These are phyloP conservation scores for Drosophila ezoana DNA, from an alignment of 2,888 invertebrate genomes.

Conservation along the genomic window DNA sequence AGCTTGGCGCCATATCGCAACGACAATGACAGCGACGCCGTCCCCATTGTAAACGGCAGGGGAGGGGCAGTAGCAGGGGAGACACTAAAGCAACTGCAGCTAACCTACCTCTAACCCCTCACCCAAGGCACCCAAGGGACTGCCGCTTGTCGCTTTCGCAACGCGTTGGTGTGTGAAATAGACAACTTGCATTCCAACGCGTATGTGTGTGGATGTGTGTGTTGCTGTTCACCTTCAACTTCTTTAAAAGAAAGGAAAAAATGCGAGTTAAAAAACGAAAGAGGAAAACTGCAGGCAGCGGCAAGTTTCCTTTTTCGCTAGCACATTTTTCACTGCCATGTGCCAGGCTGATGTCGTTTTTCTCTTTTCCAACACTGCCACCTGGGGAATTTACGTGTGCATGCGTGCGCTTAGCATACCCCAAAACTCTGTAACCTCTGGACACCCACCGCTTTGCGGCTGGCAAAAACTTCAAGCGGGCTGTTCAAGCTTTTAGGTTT, in stretches of 20 bases:
- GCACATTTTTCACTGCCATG: constrained; percentile 70
- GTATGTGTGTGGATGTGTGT: constrained; percentile 21
- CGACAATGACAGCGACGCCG: constrained; percentile 44
- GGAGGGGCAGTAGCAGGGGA: neutral
- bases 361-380: constrained; percentile 54
- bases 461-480: neutral
- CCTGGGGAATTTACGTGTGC: constrained; percentile 70
- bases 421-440: constrained; percentile 13
- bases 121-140: constrained; percentile 22
- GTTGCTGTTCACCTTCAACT: constrained; percentile 41
- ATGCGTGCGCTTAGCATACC: constrained; percentile 69
- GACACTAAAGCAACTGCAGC: constrained; percentile 13
- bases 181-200: constrained; percentile 67
- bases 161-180: constrained; percentile 77
- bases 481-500: neutral
- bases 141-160: constrained; percentile 46
- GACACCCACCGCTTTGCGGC: constrained; percentile 4
- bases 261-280: constrained; percentile 22
- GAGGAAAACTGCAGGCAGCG: constrained; percentile 30
- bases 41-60: constrained; percentile 5
- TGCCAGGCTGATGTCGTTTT: constrained; percentile 59
- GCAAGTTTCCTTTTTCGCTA: constrained; percentile 57
- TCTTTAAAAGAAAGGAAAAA: constrained; percentile 42
- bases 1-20: constrained; percentile 57
- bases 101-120: neutral